Evolutionary conservation across 2,113 vertebrate genomes (phyloP).

Genomic region (Pluvialis apricaria): DNA sequence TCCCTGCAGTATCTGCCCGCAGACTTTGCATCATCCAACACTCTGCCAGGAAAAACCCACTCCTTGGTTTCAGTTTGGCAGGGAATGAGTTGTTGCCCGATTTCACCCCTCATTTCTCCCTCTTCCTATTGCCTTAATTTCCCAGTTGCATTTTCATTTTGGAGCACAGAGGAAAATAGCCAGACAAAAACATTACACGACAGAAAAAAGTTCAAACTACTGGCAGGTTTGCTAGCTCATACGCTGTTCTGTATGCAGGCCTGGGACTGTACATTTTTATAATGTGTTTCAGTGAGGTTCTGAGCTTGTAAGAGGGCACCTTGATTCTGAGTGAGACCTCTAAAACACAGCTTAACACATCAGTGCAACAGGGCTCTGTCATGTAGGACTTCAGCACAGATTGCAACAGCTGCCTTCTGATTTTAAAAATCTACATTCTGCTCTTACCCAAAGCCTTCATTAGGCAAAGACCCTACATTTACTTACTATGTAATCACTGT

Average conservation of each 20-base stretch:
- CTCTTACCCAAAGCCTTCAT: not conserved
- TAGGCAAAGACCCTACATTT: not conserved
- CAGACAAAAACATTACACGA: not conserved
- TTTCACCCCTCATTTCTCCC: not conserved
- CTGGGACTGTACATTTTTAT: not conserved
- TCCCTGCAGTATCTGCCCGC: not conserved
- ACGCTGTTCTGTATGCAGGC: not conserved
- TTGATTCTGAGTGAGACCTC: not conserved
- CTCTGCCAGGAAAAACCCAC: not conserved
- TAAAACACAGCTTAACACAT: not conserved
- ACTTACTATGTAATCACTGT: constrained; percentile 97
- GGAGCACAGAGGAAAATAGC: not conserved
- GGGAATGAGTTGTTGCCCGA: not conserved
- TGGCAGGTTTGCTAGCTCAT: not conserved
- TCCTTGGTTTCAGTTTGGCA: not conserved
- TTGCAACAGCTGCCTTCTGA: not conserved
- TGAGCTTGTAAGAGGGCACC: not conserved
- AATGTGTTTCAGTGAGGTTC: not conserved
- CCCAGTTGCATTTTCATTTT: not conserved
- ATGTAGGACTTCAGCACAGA: not conserved
- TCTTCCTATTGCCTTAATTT: not conserved
- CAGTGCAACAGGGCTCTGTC: not conserved
- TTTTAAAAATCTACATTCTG: not conserved
- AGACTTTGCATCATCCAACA: not conserved
- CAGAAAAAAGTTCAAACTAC: not conserved